Percentiles rank a stretch among this genome's conserved stretches.
Evolutionary conservation across 1,140 invertebrate species (phyloP).

Genomic region (Chymomyza costata): DNA sequence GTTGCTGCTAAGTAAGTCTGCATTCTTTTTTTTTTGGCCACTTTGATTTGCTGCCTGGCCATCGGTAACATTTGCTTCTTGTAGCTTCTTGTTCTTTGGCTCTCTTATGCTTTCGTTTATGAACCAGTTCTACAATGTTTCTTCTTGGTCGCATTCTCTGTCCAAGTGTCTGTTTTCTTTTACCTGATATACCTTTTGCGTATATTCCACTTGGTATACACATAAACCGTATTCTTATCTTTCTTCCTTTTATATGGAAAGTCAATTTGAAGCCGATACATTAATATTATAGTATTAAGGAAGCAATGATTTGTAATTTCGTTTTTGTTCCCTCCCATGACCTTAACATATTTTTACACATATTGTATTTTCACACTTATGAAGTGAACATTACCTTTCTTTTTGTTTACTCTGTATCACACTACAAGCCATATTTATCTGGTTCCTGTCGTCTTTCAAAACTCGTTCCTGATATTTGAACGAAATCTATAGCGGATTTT

Average conservation of each 20-base stretch:
- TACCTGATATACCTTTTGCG: slow-evolving; percentile 40
- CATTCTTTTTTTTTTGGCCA: slow-evolving; percentile 46
- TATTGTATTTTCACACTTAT: too few relatives aligned
- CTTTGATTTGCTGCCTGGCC: slow-evolving; percentile 45
- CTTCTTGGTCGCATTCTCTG: too few relatives aligned
- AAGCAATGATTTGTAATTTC: slow-evolving; percentile 49
- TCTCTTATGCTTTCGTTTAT: slow-evolving; percentile 28
- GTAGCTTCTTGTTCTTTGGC: slow-evolving; percentile 15
- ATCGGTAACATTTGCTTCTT: slow-evolving; percentile 36
- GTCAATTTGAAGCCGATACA: slow-evolving; percentile 33
- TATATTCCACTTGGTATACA: slow-evolving; percentile 37
- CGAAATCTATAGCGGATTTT: too few relatives aligned
- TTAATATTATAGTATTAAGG: slow-evolving; percentile 33
- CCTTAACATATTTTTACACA: too few relatives aligned
- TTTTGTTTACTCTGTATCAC: too few relatives aligned
- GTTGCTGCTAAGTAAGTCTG: slow-evolving; percentile 27
- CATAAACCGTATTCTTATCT: background rate
- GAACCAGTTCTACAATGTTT: slow-evolving; percentile 43
- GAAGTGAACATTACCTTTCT: too few relatives aligned
- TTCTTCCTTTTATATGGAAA: slow-evolving; percentile 5
- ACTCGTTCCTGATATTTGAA: too few relatives aligned
- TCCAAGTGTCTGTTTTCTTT: slow-evolving; percentile 51
- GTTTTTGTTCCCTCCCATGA: slow-evolving; percentile 32
- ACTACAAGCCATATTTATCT: too few relatives aligned
- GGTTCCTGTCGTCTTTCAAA: too few relatives aligned